Evolutionary conservation across 2,888 invertebrate genomes (phyloP).

Genomic region (Cetonia aurata): DNA sequence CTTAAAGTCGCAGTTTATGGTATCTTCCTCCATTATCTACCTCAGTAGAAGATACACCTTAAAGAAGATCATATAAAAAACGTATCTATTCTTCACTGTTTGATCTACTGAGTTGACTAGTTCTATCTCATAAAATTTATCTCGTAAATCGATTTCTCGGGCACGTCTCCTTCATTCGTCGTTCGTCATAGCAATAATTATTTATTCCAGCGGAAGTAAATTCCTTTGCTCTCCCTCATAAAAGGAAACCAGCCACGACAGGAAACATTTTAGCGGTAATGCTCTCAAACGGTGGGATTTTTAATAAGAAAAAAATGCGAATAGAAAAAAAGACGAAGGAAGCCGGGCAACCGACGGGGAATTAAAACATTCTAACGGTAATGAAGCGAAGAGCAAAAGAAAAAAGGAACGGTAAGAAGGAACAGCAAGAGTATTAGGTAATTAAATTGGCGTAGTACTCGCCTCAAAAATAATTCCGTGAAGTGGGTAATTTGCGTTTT

Average conservation of each 20-base stretch:
- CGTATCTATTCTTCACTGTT: too few relatives aligned
- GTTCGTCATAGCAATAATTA: slow-evolving; percentile 9
- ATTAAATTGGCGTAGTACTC: slow-evolving; percentile 32
- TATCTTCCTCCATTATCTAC: too few relatives aligned
- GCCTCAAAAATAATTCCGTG: slow-evolving; percentile 22
- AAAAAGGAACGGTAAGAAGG: not conserved
- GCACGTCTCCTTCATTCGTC: not conserved
- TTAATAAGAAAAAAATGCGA: slow-evolving; percentile 33
- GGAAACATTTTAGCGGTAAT: slow-evolving; percentile 28
- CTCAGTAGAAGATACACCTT: too few relatives aligned
- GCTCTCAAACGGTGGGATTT: slow-evolving; percentile 15
- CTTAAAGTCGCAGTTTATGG: too few relatives aligned
- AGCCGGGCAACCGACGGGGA: not conserved
- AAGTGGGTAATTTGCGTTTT: not conserved
- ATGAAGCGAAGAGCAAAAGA: slow-evolving; percentile 5
- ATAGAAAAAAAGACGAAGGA: slow-evolving; percentile 15
- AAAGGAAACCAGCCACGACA: slow-evolving; percentile 35
- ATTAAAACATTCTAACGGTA: slow-evolving; percentile 36
- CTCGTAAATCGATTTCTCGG: too few relatives aligned
- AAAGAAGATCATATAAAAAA: too few relatives aligned
- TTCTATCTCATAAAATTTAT: too few relatives aligned
- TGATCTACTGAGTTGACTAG: too few relatives aligned
- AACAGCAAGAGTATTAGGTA: slow-evolving; percentile 34
- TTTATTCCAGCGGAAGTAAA: slow-evolving; percentile 36
- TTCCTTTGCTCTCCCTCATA: slow-evolving; percentile 22